Conservation (phyloP, 1,140 invertebrate genomes). For the Heliconius congener region DNA sequence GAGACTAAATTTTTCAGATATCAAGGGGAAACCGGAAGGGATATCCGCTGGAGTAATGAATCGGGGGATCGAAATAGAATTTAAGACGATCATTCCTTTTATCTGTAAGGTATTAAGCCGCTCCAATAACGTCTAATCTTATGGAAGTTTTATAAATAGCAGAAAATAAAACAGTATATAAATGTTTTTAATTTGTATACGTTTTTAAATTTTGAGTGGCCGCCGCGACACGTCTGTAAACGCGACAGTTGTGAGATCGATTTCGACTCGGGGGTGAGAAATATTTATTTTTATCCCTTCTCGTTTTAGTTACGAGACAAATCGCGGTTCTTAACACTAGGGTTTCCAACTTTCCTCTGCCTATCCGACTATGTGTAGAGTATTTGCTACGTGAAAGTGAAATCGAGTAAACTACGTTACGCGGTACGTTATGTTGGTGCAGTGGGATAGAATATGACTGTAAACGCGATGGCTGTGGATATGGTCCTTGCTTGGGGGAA, state of each 20-base stretch:
- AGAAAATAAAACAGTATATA: not conserved
- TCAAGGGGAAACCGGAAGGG: not conserved
- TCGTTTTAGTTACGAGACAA: too few relatives aligned
- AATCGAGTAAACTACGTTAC: too few relatives aligned
- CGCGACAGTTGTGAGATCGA: not conserved
- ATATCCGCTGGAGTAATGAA: conserved; percentile 24
- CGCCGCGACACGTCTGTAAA: not conserved
- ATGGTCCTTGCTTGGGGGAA: too few relatives aligned
- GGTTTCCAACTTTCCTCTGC: too few relatives aligned
- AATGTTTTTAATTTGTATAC: not conserved
- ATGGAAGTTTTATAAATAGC: not conserved
- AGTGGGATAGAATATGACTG: too few relatives aligned
- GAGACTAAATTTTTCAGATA: not conserved
- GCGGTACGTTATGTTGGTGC: too few relatives aligned
- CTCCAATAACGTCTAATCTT: conserved; percentile 8
- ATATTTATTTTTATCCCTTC: too few relatives aligned
- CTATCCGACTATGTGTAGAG: too few relatives aligned
- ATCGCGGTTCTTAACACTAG: too few relatives aligned
- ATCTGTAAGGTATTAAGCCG: conserved; percentile 20
- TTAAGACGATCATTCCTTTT: conserved; percentile 8
- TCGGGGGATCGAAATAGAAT: conserved; percentile 21
- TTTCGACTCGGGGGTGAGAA: not conserved
- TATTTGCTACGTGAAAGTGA: too few relatives aligned
- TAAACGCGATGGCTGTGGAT: too few relatives aligned
- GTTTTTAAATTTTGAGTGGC: not conserved